Evolutionary conservation across 1,140 invertebrate species (phyloP).

Genomic region (Caenorhabditis latens): DNA sequence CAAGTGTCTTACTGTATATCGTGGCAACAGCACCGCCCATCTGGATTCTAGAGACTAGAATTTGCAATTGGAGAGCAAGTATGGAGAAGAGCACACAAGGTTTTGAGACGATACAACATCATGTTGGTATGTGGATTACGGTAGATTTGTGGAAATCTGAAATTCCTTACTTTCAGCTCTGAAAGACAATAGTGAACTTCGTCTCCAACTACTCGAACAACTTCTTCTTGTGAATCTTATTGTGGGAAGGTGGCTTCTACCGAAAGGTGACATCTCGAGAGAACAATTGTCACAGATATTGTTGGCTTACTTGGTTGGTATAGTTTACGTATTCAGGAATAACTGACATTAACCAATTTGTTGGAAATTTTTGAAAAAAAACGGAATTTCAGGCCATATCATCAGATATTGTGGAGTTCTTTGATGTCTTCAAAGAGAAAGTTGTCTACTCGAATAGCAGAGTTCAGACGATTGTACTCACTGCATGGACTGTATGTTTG

Average conservation of each 20-base stretch:
- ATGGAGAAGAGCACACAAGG: slow-evolving; percentile 12
- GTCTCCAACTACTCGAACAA: slow-evolving; percentile 85
- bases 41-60: slow-evolving; percentile 73
- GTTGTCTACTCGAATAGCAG: slow-evolving; percentile 69
- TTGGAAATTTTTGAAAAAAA: no score
- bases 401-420: slow-evolving; percentile 95
- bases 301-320: slow-evolving; percentile 84
- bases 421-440: slow-evolving; percentile 86
- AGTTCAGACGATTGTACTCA: slow-evolving; percentile 73
- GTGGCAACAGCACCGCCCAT: slow-evolving; percentile 76
- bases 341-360: neutral
- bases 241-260: slow-evolving; percentile 79
- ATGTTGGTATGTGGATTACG: neutral
- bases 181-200: slow-evolving; percentile 78
- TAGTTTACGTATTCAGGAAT: neutral
- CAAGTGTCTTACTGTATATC: slow-evolving; percentile 74
- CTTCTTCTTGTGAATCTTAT: slow-evolving; percentile 79
- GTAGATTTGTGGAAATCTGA: neutral
- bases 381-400: slow-evolving; percentile 80
- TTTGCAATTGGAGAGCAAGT: slow-evolving; percentile 71
- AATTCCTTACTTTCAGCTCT: slow-evolving; percentile 23
- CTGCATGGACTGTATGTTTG: slow-evolving; percentile 74
- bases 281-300: slow-evolving; percentile 92
- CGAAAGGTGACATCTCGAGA: slow-evolving; percentile 85
- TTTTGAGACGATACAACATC: slow-evolving; percentile 29